Evolutionary conservation across 2,797 vertebrate genomes (phyloP).

Genomic region (Xerus rutilus): DNA sequence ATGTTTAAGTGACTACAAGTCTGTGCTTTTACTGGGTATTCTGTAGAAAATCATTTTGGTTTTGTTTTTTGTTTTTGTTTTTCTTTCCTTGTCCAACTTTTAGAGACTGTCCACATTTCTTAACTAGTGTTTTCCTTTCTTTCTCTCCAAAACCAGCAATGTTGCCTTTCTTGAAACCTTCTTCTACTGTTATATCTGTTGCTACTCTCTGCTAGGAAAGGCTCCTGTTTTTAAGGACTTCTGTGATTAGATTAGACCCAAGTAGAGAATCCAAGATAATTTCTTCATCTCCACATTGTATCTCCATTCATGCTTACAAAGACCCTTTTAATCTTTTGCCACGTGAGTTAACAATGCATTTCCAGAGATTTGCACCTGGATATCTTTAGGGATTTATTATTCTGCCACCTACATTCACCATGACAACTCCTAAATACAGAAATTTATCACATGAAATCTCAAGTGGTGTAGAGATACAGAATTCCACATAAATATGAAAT

Average conservation of each 20-base stretch:
- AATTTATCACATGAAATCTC: neutral
- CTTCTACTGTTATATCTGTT: neutral
- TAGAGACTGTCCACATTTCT: neutral
- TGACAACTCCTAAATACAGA: neutral
- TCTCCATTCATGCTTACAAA: neutral
- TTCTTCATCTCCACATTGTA: neutral
- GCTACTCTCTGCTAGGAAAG: neutral
- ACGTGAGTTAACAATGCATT: neutral
- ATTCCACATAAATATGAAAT: neutral
- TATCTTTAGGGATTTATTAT: neutral
- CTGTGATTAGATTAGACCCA: neutral
- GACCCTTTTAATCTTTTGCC: neutral
- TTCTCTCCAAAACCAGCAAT: neutral
- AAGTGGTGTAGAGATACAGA: neutral
- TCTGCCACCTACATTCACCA: neutral
- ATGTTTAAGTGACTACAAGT: neutral
- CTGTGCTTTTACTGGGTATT: neutral
- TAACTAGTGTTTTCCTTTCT: rapidly evolving
- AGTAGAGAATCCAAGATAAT: neutral
- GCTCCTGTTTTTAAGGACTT: neutral
- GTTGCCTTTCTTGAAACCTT: neutral
- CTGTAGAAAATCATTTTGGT: neutral
- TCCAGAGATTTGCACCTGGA: neutral
- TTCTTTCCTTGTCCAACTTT: neutral
- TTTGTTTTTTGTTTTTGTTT: neutral